Conservation (phyloP, 2,888 invertebrate species). For the Cryptosula pallasiana region DNA sequence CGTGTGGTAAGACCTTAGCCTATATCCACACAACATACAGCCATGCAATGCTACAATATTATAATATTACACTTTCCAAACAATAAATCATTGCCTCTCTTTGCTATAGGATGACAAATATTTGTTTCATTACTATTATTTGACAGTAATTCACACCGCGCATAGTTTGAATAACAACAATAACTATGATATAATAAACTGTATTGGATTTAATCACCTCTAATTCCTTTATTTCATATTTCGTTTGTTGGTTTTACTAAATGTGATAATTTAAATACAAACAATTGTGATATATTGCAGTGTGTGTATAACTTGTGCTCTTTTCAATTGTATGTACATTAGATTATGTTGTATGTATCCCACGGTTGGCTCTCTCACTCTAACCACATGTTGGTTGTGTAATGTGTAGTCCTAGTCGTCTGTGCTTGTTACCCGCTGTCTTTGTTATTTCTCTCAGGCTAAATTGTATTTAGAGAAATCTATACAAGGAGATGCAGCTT, state of each 20-base stretch:
- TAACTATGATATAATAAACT: not conserved
- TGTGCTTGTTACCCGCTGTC: too few species aligned
- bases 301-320: too few species aligned
- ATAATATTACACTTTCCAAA: not conserved
- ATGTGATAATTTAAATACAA: not conserved
- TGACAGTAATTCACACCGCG: not conserved
- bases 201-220: not conserved
- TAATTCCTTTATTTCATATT: not conserved
- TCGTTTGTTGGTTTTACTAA: not conserved
- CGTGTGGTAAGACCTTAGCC: too few species aligned
- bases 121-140: not conserved
- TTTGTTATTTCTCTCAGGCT: slow-evolving; percentile 54
- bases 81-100: not conserved
- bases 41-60: not conserved
- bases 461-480: slow-evolving; percentile 69
- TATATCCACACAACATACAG: too few species aligned
- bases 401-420: too few species aligned
- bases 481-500: slow-evolving; percentile 65
- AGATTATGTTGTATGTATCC: too few species aligned
- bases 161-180: not conserved
- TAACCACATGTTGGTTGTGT: too few species aligned
- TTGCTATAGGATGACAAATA: not conserved
- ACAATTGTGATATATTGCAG: too few species aligned
- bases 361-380: too few species aligned
- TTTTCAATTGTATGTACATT: too few species aligned